phyloP scores from a whole-genome alignment of 2,113 vertebrate species.

The Geothlypis trichas region DNA sequence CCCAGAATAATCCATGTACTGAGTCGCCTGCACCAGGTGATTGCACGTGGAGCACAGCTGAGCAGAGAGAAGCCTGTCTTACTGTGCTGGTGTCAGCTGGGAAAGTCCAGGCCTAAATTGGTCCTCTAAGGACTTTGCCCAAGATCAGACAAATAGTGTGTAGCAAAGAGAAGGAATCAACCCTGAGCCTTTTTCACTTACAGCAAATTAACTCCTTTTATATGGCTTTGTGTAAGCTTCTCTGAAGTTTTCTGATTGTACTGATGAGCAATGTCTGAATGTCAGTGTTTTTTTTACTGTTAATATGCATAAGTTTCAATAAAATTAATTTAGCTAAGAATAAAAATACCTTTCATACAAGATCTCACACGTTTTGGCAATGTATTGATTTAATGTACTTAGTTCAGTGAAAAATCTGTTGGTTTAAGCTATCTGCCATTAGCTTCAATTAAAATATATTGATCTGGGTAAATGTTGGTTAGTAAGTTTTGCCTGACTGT shows the following conservation, averaged over 20 bases:
- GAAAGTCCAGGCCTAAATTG: not conserved
- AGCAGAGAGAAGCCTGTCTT: not conserved
- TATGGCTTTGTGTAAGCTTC: not conserved
- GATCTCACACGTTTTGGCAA: conserved; percentile 69
- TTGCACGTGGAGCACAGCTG: not conserved
- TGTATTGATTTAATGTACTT: conserved; percentile 76
- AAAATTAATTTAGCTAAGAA: conserved; percentile 51
- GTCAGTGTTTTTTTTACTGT: conserved; percentile 26
- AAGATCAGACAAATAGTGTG: not conserved
- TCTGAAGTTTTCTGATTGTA: not conserved
- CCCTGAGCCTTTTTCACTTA: not conserved
- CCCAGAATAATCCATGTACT: not conserved
- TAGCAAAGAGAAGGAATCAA: not conserved
- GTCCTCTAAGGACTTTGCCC: not conserved
- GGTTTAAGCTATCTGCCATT: conserved; percentile 75
- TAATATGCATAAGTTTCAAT: conserved; percentile 20
- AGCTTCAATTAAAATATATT: conserved; percentile 81
- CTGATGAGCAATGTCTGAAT: not conserved
- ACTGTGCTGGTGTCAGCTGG: not conserved
- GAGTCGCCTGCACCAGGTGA: not conserved
- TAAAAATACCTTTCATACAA: conserved; percentile 69
- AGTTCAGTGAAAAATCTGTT: conserved; percentile 74
- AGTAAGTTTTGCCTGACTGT: conserved; percentile 69
- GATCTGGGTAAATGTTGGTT: conserved; percentile 73
- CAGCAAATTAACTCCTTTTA: not conserved